phyloP scores from a whole-genome alignment of 1,140 invertebrate species.

The Cydia fagiglandana region DNA sequence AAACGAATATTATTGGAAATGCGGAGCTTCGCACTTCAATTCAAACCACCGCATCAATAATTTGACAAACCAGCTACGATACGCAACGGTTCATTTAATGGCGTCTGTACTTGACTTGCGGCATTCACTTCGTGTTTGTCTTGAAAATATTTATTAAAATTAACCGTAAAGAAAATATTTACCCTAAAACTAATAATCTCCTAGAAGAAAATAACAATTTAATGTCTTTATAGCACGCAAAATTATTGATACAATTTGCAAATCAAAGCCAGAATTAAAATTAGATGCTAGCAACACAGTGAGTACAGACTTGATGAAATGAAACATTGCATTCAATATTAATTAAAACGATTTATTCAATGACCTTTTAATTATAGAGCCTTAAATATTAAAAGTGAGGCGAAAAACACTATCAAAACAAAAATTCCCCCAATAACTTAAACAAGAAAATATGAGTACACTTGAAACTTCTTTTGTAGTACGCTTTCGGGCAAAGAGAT shows the following conservation, averaged over 20 bases:
- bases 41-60: slow-evolving; percentile 79
- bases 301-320: slow-evolving; percentile 48
- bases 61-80: slow-evolving; percentile 68
- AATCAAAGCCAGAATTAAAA: neutral
- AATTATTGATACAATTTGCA: neutral
- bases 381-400: neutral
- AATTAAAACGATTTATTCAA: slow-evolving; percentile 23
- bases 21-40: slow-evolving; percentile 71
- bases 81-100: slow-evolving; percentile 53
- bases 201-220: neutral
- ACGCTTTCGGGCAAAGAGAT: slow-evolving; percentile 14
- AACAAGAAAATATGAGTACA: neutral
- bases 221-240: neutral
- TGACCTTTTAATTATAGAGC: slow-evolving; percentile 7
- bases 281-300: slow-evolving; percentile 37
- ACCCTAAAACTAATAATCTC: neutral
- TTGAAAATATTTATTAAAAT: slow-evolving; percentile 3
- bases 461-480: slow-evolving; percentile 19
- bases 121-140: slow-evolving; percentile 58
- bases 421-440: neutral
- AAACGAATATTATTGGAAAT: slow-evolving; percentile 55
- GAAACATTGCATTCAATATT: slow-evolving; percentile 35
- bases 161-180: neutral
- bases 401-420: neutral
- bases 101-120: slow-evolving; percentile 64